Evolutionary conservation across 2,797 vertebrate species (phyloP).

Genomic region (Sebastes reedi): DNA sequence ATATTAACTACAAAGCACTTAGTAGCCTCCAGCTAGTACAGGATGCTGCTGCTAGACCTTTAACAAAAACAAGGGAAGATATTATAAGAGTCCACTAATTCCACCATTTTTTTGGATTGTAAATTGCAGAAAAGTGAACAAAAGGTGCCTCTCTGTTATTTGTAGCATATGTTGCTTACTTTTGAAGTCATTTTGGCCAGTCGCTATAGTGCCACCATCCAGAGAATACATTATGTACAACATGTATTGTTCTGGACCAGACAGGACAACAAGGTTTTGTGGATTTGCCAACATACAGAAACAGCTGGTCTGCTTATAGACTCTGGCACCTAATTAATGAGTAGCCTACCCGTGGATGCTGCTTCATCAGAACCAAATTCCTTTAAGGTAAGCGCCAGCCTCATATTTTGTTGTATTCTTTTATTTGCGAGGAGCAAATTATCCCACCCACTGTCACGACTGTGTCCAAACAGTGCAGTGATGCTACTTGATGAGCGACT

Average conservation of each 20-base stretch:
- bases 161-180: not conserved
- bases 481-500: constrained; percentile 21
- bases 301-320: not conserved
- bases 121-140: not conserved
- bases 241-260: not conserved
- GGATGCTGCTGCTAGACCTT: not conserved
- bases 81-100: not conserved
- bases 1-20: not conserved
- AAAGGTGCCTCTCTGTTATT: not conserved
- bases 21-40: not conserved
- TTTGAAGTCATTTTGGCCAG: not conserved
- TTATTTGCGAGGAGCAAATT: constrained; percentile 25
- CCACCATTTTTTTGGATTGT: not conserved
- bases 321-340: not conserved
- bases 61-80: not conserved
- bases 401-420: constrained; percentile 2
- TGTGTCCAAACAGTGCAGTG: constrained; percentile 34
- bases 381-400: constrained; percentile 3
- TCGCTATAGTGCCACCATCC: not conserved
- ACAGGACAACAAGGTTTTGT: not conserved
- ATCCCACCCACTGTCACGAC: constrained; percentile 36
- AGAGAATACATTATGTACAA: not conserved
- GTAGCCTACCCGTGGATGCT: not conserved
- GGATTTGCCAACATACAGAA: not conserved
- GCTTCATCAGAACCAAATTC: not conserved